phyloP scores from a whole-genome alignment of 1,140 invertebrate species.

The Drosophila grimshawi region DNA sequence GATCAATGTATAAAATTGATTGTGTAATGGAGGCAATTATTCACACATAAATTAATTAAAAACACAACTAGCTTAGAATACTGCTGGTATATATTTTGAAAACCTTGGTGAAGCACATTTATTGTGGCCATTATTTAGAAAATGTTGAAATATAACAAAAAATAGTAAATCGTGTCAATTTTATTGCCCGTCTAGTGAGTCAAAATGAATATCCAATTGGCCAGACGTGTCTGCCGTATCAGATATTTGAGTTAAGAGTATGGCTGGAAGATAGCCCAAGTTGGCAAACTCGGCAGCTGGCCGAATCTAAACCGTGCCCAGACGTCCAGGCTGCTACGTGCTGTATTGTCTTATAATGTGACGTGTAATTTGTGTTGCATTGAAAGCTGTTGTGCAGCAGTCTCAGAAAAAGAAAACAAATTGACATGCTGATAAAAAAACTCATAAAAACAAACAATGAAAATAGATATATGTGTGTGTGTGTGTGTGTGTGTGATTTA shows the following conservation, averaged over 20 bases:
- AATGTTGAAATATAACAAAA: neutral
- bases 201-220: conserved; percentile 61
- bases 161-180: conserved; percentile 50
- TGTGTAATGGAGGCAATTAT: no score
- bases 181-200: conserved; percentile 54
- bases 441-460: conserved; percentile 24
- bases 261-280: neutral
- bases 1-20: no score
- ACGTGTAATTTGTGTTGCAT: conserved; percentile 64
- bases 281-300: conserved; percentile 24
- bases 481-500: neutral
- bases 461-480: conserved; percentile 22
- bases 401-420: conserved; percentile 44
- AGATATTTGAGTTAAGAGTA: conserved; percentile 8
- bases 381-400: conserved; percentile 13
- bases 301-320: conserved; percentile 21
- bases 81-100: no score
- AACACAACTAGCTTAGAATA: no score
- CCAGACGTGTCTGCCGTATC: conserved; percentile 59
- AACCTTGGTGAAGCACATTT: neutral
- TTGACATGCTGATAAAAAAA: conserved; percentile 70
- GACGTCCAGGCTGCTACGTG: conserved; percentile 54
- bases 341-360: conserved; percentile 66
- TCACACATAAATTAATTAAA: no score
- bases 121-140: neutral